A percentile compares a stretch with the other conserved stretches of the same genome.
These are phyloP conservation scores for Spongilla lacustris DNA, from an alignment of 37 sponge, comb jelly and placozoan genomes.

Conservation along the genomic window DNA sequence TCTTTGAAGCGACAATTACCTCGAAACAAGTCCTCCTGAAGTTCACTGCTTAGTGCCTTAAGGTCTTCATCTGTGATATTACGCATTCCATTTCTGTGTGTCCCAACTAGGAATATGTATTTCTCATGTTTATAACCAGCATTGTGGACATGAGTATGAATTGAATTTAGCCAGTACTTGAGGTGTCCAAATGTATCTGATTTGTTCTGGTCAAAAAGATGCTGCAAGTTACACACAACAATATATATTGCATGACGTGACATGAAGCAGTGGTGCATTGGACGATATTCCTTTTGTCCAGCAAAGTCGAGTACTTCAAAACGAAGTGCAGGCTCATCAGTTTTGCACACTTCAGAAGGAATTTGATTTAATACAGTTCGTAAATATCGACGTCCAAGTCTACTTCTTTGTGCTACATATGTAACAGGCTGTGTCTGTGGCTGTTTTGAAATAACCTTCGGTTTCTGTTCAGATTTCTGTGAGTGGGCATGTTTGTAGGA, in stretches of 20 bases:
- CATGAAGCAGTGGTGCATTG: conserved; percentile 85
- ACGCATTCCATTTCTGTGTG: conserved; percentile 14
- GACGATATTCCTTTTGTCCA: conserved; percentile 63
- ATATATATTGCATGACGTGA: conserved; percentile 59
- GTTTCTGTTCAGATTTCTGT: no score
- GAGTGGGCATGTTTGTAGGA: no score
- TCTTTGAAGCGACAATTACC: background rate
- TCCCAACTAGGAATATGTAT: conserved; percentile 53
- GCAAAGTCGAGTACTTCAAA: conserved; percentile 59
- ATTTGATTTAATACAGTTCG: background rate
- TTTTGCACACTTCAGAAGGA: background rate
- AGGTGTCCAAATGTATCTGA: conserved; percentile 4
- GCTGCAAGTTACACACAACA: conserved; percentile 43
- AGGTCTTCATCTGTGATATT: conserved; percentile 10
- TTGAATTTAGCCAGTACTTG: conserved; percentile 62
- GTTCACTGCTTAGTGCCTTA: conserved; percentile 4
- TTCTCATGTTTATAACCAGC: background rate
- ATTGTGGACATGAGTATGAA: conserved; percentile 53
- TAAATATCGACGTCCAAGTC: background rate
- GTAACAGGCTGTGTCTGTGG: background rate
- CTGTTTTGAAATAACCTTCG: no score
- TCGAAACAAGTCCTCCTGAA: background rate
- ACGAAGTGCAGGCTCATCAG: background rate
- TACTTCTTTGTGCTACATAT: background rate
- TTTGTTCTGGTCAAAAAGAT: background rate